Percentiles rank a stretch among this genome's conserved stretches.
Evolutionary conservation across 2,888 invertebrate species (phyloP).

Genomic region (Idaea biselata): DNA sequence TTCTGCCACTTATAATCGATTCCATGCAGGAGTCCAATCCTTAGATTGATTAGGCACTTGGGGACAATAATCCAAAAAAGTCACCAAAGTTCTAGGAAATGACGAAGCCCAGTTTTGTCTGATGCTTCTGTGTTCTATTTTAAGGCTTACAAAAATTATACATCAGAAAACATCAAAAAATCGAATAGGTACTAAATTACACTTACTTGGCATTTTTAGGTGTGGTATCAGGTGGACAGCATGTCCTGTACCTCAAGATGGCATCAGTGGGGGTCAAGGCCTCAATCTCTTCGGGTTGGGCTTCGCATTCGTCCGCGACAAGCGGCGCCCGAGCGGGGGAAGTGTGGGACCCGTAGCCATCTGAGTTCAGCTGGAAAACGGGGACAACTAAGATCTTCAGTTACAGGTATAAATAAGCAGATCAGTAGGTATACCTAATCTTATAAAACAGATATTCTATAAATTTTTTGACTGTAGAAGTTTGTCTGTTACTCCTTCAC

Average conservation of each 20-base stretch:
- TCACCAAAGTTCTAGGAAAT: too few species aligned
- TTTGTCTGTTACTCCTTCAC: too few species aligned
- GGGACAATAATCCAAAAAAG: too few species aligned
- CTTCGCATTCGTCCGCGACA: slow-evolving; percentile 87
- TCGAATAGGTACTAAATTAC: slow-evolving; percentile 6
- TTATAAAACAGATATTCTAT: too few species aligned
- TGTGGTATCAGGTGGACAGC: slow-evolving; percentile 77
- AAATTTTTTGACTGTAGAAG: too few species aligned
- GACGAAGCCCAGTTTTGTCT: too few species aligned
- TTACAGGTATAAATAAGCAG: not conserved
- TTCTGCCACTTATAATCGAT: too few species aligned
- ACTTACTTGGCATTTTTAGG: slow-evolving; percentile 97
- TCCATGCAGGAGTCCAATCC: too few species aligned
- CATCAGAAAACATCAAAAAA: not conserved
- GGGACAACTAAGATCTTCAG: not conserved
- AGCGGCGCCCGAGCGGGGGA: slow-evolving; percentile 91
- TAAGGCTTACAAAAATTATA: too few species aligned
- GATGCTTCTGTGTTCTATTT: too few species aligned
- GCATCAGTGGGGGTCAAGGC: slow-evolving; percentile 74
- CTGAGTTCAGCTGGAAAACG: slow-evolving; percentile 87
- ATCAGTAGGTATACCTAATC: not conserved
- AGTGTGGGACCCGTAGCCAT: slow-evolving; percentile 92
- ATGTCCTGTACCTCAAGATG: slow-evolving; percentile 62
- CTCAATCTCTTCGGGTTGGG: slow-evolving; percentile 85
- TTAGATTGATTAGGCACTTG: too few species aligned